Evolutionary conservation across 2,797 vertebrate genomes (phyloP).

Genomic region (Acanthornis magna): DNA sequence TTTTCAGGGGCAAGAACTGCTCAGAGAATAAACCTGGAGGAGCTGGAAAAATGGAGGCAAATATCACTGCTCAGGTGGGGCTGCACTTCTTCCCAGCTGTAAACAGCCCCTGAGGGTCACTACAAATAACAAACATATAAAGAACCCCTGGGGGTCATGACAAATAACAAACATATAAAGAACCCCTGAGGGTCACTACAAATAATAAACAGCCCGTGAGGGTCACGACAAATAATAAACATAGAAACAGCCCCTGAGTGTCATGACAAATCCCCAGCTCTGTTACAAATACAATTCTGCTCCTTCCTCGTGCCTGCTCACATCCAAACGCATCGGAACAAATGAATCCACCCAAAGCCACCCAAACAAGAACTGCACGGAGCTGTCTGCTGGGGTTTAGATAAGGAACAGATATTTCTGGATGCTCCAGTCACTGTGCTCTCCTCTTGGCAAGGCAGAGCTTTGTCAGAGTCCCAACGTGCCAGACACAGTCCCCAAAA

Average conservation of each 20-base stretch:
- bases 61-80: rapidly evolving
- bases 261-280: too few relatives aligned
- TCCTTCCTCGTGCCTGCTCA: background rate
- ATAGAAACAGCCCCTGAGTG: background rate
- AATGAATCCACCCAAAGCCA: rapidly evolving
- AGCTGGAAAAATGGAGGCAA: background rate
- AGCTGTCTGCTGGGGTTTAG: background rate
- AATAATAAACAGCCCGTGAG: background rate
- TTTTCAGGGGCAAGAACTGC: background rate
- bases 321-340: background rate
- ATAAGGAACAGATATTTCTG: background rate
- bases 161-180: too few relatives aligned
- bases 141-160: too few relatives aligned
- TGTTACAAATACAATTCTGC: rapidly evolving
- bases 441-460: background rate
- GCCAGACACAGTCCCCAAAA: background rate
- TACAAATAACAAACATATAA: too few relatives aligned
- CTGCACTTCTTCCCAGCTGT: background rate
- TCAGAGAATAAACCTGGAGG: background rate
- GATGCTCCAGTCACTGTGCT: rapidly evolving
- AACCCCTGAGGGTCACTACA: too few relatives aligned
- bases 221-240: too few relatives aligned
- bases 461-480: rapidly evolving
- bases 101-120: background rate
- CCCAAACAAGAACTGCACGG: background rate